Conservation (phyloP, 2,113 vertebrate genomes). For the Potamarius usumacintae region DNA sequence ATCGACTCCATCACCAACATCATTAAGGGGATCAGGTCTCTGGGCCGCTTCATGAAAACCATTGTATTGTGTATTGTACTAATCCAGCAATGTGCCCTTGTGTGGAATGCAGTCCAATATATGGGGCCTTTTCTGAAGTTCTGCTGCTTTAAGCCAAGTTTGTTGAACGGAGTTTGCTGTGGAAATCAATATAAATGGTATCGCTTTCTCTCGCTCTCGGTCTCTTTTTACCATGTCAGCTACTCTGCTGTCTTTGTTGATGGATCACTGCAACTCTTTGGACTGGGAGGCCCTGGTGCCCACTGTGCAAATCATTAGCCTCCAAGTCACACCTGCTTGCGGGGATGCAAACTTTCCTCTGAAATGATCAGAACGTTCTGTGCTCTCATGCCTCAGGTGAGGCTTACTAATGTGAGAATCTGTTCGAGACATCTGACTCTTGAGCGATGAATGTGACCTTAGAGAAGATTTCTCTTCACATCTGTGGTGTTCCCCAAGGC, state of each 20-base stretch:
- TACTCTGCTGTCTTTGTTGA: slow-evolving; percentile 48
- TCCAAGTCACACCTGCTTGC: slow-evolving; percentile 40
- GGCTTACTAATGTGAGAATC: slow-evolving; percentile 13
- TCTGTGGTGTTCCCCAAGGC: slow-evolving; percentile 23
- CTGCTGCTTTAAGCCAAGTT: background rate
- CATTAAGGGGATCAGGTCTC: background rate
- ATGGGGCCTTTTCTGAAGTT: background rate
- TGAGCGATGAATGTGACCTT: background rate
- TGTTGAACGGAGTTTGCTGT: background rate
- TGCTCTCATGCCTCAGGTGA: slow-evolving; percentile 14
- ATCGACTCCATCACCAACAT: background rate
- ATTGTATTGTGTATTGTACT: background rate
- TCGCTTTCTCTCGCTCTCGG: background rate
- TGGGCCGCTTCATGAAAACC: background rate
- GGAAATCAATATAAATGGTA: background rate
- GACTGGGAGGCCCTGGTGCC: slow-evolving; percentile 32
- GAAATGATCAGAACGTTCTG: background rate
- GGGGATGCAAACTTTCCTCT: slow-evolving; percentile 12
- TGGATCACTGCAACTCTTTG: slow-evolving; percentile 36
- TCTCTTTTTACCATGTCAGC: slow-evolving; percentile 37
- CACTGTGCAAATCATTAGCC: slow-evolving; percentile 39
- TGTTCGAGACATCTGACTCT: slow-evolving; percentile 11
- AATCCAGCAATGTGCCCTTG: background rate
- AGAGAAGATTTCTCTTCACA: background rate
- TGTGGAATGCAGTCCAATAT: background rate